Base-by-base conservation (phyloP, 2,113 vertebrate species). In the Bambusicola thoracicus region DNA sequence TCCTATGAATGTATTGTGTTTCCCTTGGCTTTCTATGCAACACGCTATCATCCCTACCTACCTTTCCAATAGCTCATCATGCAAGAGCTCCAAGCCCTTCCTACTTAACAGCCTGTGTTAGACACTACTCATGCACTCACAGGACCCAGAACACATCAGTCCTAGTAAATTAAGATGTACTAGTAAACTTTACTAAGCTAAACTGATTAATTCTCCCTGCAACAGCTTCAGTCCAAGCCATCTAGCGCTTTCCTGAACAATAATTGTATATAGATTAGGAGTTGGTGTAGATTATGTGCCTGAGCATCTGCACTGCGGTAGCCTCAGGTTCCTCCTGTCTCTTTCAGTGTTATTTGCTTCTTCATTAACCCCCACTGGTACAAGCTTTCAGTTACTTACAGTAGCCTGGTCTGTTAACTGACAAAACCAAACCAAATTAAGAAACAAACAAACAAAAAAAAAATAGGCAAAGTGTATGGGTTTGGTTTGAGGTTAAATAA, bases 131-230 rank as follows among this genome's bases (percentile, higher is more conserved):
- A 34, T 34, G 22, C 38, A 11, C 1, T 46, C 56, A 30, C 27
- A 3, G 38, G 18, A 65, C 17, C 5, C 66, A 72, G 17, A 36
- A 34, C 30, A 43, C 61, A 61, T 4, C 4, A 19, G 51, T 12
- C 29, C 38, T 14, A 41, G 13, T 19, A 59, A 78, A 86, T 32
- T 32, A 22, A 51, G 22, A 48, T 0, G 1, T 1, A 72, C 13
- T 40, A 51, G 24, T 49, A 75, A 89, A 75, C 8, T n/a, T 46
- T 77, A 29, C 29, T 51, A 84, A 41, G 5, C n/a, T 7, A 0
- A 9, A 29, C 12, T 9, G n/a, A 0, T 61, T 20, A 53, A 40
- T 24, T 72, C 24, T 12, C 43, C 51, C 43, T 1, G 0, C 0
- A 63, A 65, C 12, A 27, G 34, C 19, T 69, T 40, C 68, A 22